Evolutionary conservation across 2,113 vertebrate genomes (phyloP).

Genomic region (Oreocharis arfaki): DNA sequence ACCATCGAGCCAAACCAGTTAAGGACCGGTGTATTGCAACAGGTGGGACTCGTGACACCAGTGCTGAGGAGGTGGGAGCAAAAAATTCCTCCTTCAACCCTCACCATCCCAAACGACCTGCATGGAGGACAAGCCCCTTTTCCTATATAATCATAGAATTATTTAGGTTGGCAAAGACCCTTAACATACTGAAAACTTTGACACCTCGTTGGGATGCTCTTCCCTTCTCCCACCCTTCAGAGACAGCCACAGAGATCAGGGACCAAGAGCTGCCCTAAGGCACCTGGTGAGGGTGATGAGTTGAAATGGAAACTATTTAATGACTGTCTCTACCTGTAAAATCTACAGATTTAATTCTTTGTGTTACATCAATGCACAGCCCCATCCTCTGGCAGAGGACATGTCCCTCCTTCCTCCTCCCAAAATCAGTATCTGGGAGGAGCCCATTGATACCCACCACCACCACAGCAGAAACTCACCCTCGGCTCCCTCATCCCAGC

Average conservation of each 20-base stretch:
- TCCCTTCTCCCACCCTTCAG: background rate
- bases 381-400: background rate
- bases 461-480: fast-evolving
- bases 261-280: background rate
- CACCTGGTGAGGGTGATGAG: background rate
- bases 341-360: background rate
- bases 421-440: fast-evolving
- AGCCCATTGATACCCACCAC: background rate
- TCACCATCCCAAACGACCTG: background rate
- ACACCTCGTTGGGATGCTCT: background rate
- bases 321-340: background rate
- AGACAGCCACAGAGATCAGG: background rate
- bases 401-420: background rate
- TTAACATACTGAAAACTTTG: fast-evolving
- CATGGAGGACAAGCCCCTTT: fast-evolving
- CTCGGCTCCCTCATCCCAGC: background rate
- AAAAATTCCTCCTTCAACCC: background rate
- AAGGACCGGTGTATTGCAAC: fast-evolving
- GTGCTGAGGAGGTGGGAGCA: background rate
- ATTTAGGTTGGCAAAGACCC: background rate
- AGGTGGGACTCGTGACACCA: background rate
- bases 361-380: too few species aligned
- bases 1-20: fast-evolving
- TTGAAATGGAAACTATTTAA: background rate
- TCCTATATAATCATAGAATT: background rate